Base-by-base conservation (phyloP, 2,113 vertebrate species). In the Ictalurus furcatus region DNA sequence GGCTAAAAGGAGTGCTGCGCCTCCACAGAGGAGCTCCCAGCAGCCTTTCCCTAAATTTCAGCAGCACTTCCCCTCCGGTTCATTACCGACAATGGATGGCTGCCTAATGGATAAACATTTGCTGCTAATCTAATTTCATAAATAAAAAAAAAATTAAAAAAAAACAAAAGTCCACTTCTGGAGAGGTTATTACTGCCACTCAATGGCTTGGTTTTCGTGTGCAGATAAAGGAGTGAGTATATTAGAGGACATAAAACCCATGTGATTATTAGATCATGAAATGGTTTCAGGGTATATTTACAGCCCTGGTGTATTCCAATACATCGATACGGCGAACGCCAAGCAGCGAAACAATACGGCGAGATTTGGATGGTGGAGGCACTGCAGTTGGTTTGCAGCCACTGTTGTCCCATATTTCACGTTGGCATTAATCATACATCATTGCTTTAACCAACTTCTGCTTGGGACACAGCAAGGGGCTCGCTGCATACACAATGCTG, bases 401-500 rank as follows among this genome's bases (percentile, higher is more conserved):
- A 95, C 94, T 93, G 79, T 94, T 95, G 94, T 95, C 94, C 95
- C 94, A 94, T 95, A 94, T 95, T 95, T 95, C 92, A 91, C 93
- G 93, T 94, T 95, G 94, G 95, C 95, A 95, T 95, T 96, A 95
- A 96, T 96, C 95, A 96, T 95, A 96, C 95, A 96, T 96, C 95
- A 96, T 94, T 93, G 94, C 94, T 95, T 95, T 96, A 96, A 96
- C 95, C 95, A 95, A 95, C 94, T 95, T 93, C 88, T 92, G 94
- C 95, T 94, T 94, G 92, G 92, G 93, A 93, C 95, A 94, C 95
- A 95, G 95, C 94, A 25, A 94, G 94, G 94, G 93, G 94, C 92
- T 93, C 92, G 90, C 91, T 84, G 92, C 90, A 94, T 92, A 94
- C 95, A 95, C 93, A 93, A 92, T 92, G 94, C 93, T 93, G 95